Conservation (phyloP, 2,797 vertebrate genomes). For the Gorsachius magnificus region DNA sequence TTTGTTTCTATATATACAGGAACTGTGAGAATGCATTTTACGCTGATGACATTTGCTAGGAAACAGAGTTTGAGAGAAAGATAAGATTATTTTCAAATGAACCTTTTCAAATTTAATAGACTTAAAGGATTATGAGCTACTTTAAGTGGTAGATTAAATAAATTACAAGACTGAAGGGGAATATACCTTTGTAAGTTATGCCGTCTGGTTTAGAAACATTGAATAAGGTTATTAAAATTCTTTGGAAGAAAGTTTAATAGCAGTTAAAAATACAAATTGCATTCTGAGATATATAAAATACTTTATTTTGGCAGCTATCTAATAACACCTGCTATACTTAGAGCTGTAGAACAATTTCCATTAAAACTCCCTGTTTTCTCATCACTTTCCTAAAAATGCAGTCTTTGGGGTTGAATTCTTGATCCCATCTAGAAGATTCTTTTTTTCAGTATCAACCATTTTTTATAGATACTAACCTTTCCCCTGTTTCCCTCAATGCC, state of each 20-base stretch:
- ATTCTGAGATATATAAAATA: neutral
- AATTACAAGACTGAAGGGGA: neutral
- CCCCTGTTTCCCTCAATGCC: neutral
- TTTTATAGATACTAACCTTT: neutral
- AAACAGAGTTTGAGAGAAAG: neutral
- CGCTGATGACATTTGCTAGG: neutral
- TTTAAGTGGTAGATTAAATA: neutral
- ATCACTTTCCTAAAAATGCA: neutral
- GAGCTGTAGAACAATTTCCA: neutral
- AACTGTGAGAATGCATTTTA: neutral
- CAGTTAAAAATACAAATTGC: neutral
- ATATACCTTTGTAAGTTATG: neutral
- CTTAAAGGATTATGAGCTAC: neutral
- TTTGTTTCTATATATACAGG: neutral
- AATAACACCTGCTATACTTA: neutral
- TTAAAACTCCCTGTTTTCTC: neutral
- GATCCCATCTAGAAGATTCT: neutral
- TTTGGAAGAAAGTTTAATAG: neutral
- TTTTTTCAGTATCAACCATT: neutral
- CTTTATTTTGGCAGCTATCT: slow-evolving; percentile 6
- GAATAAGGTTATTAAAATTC: neutral
- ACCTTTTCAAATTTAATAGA: neutral
- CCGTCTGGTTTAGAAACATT: neutral
- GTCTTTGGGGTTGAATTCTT: neutral
- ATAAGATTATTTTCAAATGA: neutral